Conservation (phyloP, 92 coral and sea anemone genomes). For the Phenganax subtilis region DNA sequence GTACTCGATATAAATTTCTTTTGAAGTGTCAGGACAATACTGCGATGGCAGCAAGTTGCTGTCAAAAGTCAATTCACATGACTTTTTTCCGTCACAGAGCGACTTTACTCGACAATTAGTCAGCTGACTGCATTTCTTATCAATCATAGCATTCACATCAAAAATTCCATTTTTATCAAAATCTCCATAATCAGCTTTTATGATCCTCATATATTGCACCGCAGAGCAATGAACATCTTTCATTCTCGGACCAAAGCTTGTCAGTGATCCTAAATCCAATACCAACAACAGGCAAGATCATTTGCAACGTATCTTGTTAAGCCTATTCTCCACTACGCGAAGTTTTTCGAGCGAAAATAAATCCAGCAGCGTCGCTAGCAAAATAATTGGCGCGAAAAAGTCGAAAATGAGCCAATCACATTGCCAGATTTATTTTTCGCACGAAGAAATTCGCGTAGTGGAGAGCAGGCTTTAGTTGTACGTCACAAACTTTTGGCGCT, state of each 20-base stretch:
- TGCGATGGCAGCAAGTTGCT: background rate
- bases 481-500: too few species aligned
- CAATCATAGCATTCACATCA: background rate
- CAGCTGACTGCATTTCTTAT: background rate
- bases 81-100: conserved; percentile 3
- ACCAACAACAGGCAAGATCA: too few species aligned
- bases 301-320: too few species aligned
- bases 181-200: conserved; percentile 3
- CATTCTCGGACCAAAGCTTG: background rate
- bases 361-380: too few species aligned
- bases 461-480: too few species aligned
- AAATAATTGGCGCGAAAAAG: too few species aligned
- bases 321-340: too few species aligned
- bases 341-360: too few species aligned
- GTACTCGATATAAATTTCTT: conserved; percentile 5
- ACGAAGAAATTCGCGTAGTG: too few species aligned
- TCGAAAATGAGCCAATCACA: too few species aligned
- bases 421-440: too few species aligned
- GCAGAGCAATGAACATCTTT: background rate
- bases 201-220: background rate
- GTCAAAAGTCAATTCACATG: conserved; percentile 11
- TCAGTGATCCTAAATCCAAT: background rate
- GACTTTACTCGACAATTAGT: conserved; percentile 6
- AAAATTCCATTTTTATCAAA: background rate
- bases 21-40: background rate